Conservation (phyloP, 2,888 invertebrate species). For the Mimachlamys varia region DNA sequence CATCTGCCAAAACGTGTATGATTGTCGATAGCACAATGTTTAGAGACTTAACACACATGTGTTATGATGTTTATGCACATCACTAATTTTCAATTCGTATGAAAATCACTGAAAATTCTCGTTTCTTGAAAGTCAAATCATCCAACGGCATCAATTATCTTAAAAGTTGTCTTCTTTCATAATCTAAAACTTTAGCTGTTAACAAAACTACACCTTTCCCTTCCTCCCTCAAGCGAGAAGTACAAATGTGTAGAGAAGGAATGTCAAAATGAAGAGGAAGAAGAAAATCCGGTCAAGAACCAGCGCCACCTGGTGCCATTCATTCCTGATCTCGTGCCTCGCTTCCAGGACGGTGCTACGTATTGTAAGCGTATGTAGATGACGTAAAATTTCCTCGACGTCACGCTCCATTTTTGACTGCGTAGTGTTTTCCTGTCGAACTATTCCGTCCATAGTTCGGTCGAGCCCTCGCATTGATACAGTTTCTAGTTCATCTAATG, state of each 20-base stretch:
- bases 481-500: constrained; percentile 70
- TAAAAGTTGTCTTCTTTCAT: not conserved
- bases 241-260: constrained; percentile 70
- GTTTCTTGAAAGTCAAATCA: not conserved
- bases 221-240: constrained; percentile 59
- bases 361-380: constrained; percentile 66
- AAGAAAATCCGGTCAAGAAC: constrained; percentile 77
- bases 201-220: not conserved
- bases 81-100: not conserved
- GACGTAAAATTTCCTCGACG: constrained; percentile 69
- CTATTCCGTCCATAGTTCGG: constrained; percentile 51
- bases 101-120: not conserved
- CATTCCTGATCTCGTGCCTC: constrained; percentile 64
- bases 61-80: not conserved
- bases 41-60: not conserved
- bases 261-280: constrained; percentile 69
- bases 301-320: constrained; percentile 76
- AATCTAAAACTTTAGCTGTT: not conserved
- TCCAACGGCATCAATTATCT: not conserved
- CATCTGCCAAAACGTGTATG: not conserved
- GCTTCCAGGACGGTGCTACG: constrained; percentile 63
- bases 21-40: not conserved
- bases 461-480: constrained; percentile 72
- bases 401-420: constrained; percentile 68
- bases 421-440: constrained; percentile 38